A percentile compares a stretch with the other conserved stretches of the same genome.
Evolutionary conservation across 1,140 invertebrate genomes (phyloP).

Genomic region (Microplitis mediator): DNA sequence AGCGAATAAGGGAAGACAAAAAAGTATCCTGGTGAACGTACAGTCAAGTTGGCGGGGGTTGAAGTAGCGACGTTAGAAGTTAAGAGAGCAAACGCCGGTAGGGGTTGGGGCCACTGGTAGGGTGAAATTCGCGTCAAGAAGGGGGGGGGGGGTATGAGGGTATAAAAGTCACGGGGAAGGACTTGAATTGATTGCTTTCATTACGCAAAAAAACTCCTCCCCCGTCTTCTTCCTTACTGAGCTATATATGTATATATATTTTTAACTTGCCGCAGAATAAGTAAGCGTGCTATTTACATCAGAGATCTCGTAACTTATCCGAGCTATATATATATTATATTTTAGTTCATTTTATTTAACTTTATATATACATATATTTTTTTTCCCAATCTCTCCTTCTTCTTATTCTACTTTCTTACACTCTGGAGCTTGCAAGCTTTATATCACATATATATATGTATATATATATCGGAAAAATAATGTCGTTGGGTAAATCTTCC

Average conservation of each 20-base stretch:
- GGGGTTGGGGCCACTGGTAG: neutral
- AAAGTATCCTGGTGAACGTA: constrained; percentile 10
- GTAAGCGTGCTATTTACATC: constrained; percentile 61
- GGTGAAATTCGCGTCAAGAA: constrained; percentile 3
- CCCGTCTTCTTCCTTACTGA: constrained; percentile 12
- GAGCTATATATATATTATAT: constrained; percentile 25
- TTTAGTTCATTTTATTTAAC: no score
- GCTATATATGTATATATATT: constrained; percentile 40
- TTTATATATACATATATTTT: constrained; percentile 12
- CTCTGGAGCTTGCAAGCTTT: neutral
- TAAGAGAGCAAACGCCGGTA: constrained; percentile 29
- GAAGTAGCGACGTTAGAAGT: constrained; percentile 13
- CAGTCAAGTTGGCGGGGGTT: constrained; percentile 12
- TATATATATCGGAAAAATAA: constrained; percentile 22
- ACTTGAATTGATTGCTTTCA: constrained; percentile 63
- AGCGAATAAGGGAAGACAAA: neutral
- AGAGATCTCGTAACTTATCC: constrained; percentile 59
- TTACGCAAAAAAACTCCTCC: constrained; percentile 58
- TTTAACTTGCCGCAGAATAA: constrained; percentile 60
- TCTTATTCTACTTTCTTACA: constrained; percentile 2
- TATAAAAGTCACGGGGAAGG: constrained; percentile 41
- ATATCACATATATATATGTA: no score
- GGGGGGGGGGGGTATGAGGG: neutral
- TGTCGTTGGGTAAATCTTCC: constrained; percentile 39
- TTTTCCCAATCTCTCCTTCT: neutral